A percentile compares a stretch with the other conserved stretches of the same genome.
Evolutionary conservation across 2,888 invertebrate species (phyloP).

Genomic region (Dasysyrphus tricinctus): DNA sequence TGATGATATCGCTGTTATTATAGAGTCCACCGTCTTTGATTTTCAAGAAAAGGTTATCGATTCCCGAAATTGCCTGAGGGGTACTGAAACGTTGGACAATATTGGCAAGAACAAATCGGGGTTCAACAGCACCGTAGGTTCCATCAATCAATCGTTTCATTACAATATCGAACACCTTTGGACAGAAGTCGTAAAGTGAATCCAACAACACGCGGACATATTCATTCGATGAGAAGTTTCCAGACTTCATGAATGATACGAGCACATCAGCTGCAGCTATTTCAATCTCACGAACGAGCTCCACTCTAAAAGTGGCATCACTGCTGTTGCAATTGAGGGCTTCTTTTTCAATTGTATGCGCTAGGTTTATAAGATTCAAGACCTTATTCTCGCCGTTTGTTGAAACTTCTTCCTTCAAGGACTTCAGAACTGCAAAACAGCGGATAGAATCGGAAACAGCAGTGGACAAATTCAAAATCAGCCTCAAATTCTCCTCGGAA

Average conservation of each 20-base stretch:
- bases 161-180: slow-evolving; percentile 10
- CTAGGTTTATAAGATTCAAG: slow-evolving; percentile 1
- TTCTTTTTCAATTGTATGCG: neutral
- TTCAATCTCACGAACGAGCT: neutral
- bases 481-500: slow-evolving; percentile 13
- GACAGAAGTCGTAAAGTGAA: slow-evolving; percentile 7
- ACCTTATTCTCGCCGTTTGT: neutral
- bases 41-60: slow-evolving; percentile 22
- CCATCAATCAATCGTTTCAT: slow-evolving; percentile 27
- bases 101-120: slow-evolving; percentile 13
- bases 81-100: slow-evolving; percentile 2
- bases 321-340: neutral
- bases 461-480: slow-evolving; percentile 4
- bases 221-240: slow-evolving; percentile 3
- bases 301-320: neutral
- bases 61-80: slow-evolving; percentile 26
- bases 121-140: neutral
- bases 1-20: neutral
- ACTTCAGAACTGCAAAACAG: slow-evolving; percentile 10
- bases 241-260: neutral
- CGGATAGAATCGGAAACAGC: neutral
- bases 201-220: neutral
- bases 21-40: neutral
- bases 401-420: slow-evolving; percentile 7
- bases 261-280: neutral